phyloP scores from a whole-genome alignment of 2,797 vertebrate genomes.

The Enteromius radiatus region DNA sequence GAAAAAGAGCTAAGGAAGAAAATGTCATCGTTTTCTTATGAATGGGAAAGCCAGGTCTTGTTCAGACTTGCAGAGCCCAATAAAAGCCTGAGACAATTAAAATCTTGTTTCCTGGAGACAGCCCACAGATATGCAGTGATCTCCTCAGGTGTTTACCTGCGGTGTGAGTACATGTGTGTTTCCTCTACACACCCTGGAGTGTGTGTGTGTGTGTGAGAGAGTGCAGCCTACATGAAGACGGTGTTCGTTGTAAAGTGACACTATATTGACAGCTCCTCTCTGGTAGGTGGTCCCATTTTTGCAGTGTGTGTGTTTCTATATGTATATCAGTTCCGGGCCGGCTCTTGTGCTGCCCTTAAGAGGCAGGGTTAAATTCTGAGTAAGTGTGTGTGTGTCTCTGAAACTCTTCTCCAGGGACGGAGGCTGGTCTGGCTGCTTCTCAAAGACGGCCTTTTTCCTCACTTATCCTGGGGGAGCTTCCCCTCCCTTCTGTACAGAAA shows the following conservation, averaged over 20 bases:
- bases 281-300: conserved; percentile 64
- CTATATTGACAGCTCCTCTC: conserved; percentile 33
- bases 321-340: conserved; percentile 58
- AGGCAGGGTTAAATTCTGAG: conserved; percentile 57
- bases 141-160: conserved; percentile 34
- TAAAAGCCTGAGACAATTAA: conserved; percentile 69
- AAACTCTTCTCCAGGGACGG: conserved; percentile 60
- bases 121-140: conserved; percentile 56
- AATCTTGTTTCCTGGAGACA: conserved; percentile 65
- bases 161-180: conserved; percentile 26
- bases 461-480: conserved; percentile 63
- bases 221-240: conserved; percentile 13
- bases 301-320: conserved; percentile 36
- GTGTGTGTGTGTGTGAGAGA: conserved; percentile 9
- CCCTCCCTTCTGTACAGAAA: conserved; percentile 70
- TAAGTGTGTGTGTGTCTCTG: conserved; percentile 59
- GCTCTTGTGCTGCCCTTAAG: conserved; percentile 59
- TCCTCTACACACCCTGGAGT: conserved; percentile 9
- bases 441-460: conserved; percentile 75
- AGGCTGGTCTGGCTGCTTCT: conserved; percentile 69
- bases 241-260: conserved; percentile 50
- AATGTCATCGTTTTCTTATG: conserved; percentile 44
- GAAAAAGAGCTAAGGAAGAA: conserved; percentile 22
- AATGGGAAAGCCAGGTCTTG: conserved; percentile 60
- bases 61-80: conserved; percentile 65